A percentile compares a stretch with the other conserved stretches of the same genome.
These are phyloP conservation scores for Trichogramma dendrolimi DNA, from an alignment of 2,888 invertebrate species.

Conservation along the genomic window DNA sequence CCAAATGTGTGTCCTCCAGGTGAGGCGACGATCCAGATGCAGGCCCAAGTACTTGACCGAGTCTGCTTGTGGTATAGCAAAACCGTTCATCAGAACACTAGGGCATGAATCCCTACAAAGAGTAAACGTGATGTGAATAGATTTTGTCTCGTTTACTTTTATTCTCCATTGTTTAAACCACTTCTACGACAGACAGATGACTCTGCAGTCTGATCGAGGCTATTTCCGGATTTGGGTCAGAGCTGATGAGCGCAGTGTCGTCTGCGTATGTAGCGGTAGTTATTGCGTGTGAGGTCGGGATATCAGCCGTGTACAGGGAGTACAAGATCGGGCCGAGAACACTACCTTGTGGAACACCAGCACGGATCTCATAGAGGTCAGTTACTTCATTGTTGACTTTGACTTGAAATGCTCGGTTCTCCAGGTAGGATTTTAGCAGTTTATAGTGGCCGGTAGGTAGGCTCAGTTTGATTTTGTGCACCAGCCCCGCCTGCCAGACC, in stretches of 20 bases:
- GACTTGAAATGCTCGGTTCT: not conserved
- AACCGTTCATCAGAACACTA: not conserved
- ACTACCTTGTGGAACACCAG: too few species aligned
- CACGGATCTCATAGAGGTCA: not conserved
- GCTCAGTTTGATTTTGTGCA: not conserved
- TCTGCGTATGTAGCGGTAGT: too few species aligned
- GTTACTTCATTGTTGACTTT: not conserved
- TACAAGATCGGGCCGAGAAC: too few species aligned
- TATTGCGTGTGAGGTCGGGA: too few species aligned
- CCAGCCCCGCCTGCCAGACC: not conserved
- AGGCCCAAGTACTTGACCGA: not conserved
- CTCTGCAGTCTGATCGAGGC: too few species aligned
- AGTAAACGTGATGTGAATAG: not conserved
- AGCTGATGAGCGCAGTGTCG: too few species aligned
- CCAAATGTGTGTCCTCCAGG: not conserved
- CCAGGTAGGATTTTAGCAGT: not conserved
- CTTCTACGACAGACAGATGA: too few species aligned
- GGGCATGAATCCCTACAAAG: not conserved
- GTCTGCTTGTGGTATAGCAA: not conserved
- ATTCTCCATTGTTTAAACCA: constrained; percentile 1
- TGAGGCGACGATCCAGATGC: not conserved
- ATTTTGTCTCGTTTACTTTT: not conserved
- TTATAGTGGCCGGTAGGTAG: not conserved
- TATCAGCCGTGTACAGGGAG: too few species aligned
- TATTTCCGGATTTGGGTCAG: too few species aligned